Base-by-base conservation (phyloP, 1,140 invertebrate genomes). In the Drusus annulatus region DNA sequence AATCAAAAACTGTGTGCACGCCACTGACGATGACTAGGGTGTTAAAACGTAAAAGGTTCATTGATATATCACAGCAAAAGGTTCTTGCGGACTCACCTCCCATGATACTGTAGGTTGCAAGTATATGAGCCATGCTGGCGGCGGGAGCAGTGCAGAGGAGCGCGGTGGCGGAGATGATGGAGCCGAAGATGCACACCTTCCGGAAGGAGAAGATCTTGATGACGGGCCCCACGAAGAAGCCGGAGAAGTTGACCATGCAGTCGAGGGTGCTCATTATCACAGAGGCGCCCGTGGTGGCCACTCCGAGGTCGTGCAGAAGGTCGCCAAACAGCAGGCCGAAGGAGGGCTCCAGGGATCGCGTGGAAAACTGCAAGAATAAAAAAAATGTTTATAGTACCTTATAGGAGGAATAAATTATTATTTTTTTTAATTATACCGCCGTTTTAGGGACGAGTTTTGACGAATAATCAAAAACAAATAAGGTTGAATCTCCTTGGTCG, bases 311-410 rank as follows among this genome's bases (percentile, higher is more conserved):
- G 54, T 90, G 87, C 10, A 95, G 86, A 6, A 94, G 89, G 85
- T 95, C 94, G 60, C 93, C 93, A 85, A 95, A 95, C 3, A 95
- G 90, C 17, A 95, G 86, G 13, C 94, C 94, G 84, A 95, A 95
- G 0, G 94, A 95, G 68, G 94, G 94, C 85, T 95, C 94, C 79
- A 95, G 90, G 8, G 94, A 94, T 84, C 94, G 90, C 31, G 94
- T 93, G 76, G 93, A 94, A 84, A 95, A 90, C 94, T 95, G 87
- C 54, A 92, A 91, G 2, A 7, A 45, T 13, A 1, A 45, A 63
- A 13, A 77, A 10, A 63, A 56, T 10, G 1, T 5, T 45, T 13
- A 1, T 45, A 13, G 13, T 45, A 45, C 0, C 8, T 3, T 6
- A 7, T 36, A 7, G 31, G 25, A 28, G 5, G 2, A 28, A 2